phyloP scores from a whole-genome alignment of 2,113 vertebrate genomes.

The Lampris incognitus region DNA sequence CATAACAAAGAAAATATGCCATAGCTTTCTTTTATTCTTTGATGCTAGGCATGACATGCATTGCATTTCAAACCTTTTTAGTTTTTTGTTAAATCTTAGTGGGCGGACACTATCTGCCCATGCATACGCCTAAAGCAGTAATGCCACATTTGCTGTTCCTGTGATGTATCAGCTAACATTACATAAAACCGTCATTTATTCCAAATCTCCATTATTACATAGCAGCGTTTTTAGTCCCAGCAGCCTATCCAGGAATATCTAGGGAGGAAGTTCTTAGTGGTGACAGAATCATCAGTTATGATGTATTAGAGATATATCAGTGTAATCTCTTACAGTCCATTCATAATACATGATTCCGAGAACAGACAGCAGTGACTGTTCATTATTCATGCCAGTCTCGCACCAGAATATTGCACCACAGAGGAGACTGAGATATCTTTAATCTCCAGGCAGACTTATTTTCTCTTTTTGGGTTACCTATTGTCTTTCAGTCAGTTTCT shows the following conservation, averaged over 20 bases:
- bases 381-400: constrained; percentile 61
- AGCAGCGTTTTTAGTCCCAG: constrained; percentile 39
- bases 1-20: too few species aligned
- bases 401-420: constrained; percentile 10
- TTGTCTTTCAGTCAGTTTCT: neutral
- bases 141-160: neutral
- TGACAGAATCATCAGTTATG: constrained; percentile 49
- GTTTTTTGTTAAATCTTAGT: neutral
- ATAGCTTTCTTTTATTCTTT: too few species aligned
- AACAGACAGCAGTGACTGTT: constrained; percentile 42
- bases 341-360: constrained; percentile 43
- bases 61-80: too few species aligned
- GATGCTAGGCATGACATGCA: too few species aligned
- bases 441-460: constrained; percentile 26
- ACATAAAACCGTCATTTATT: constrained; percentile 31
- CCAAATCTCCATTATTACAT: constrained; percentile 33
- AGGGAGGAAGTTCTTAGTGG: constrained; percentile 6
- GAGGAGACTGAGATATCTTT: constrained; percentile 22
- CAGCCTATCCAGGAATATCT: constrained; percentile 31
- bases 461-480: constrained; percentile 10
- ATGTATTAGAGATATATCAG: constrained; percentile 53
- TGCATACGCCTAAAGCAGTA: neutral
- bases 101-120: neutral
- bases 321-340: constrained; percentile 40
- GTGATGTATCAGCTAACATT: constrained; percentile 9